Evolutionary conservation across 2,797 vertebrate species (phyloP).

Genomic region (Loriculus beryllinus): DNA sequence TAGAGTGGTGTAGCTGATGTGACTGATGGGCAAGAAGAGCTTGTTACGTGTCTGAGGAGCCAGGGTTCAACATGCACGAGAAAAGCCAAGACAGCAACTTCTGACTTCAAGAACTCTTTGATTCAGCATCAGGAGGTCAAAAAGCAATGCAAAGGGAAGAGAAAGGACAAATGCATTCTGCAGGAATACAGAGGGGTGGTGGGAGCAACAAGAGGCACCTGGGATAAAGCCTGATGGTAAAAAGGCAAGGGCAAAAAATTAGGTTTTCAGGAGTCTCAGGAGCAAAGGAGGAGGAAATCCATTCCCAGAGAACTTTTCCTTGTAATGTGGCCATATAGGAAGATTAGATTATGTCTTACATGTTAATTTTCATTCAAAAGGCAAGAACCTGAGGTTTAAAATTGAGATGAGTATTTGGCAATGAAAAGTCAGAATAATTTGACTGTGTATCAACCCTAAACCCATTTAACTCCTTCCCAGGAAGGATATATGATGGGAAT

Average conservation of each 20-base stretch:
- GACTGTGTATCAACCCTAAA: not conserved
- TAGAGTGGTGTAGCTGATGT: rapidly evolving
- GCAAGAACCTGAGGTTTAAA: not conserved
- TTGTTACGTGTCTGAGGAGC: rapidly evolving
- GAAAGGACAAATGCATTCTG: rapidly evolving
- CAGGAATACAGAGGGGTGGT: not conserved
- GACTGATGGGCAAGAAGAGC: rapidly evolving
- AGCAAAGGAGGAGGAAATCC: not conserved
- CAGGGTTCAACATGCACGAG: rapidly evolving
- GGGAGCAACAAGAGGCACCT: rapidly evolving
- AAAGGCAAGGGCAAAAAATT: rapidly evolving
- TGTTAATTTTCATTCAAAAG: not conserved
- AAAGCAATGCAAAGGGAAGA: not conserved
- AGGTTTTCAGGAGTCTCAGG: not conserved
- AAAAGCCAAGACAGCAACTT: not conserved
- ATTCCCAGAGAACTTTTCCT: not conserved
- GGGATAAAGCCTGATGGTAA: not conserved
- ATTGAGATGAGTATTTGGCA: not conserved
- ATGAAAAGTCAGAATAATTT: not conserved
- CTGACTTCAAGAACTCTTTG: not conserved
- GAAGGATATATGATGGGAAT: not conserved
- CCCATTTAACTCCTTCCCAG: not conserved
- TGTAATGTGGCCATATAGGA: not conserved
- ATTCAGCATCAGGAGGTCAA: not conserved
- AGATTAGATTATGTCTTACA: not conserved